These are phyloP conservation scores for Microcebus ravelobensis DNA, from an alignment of 2,113 vertebrate species.

Conservation along the genomic window DNA sequence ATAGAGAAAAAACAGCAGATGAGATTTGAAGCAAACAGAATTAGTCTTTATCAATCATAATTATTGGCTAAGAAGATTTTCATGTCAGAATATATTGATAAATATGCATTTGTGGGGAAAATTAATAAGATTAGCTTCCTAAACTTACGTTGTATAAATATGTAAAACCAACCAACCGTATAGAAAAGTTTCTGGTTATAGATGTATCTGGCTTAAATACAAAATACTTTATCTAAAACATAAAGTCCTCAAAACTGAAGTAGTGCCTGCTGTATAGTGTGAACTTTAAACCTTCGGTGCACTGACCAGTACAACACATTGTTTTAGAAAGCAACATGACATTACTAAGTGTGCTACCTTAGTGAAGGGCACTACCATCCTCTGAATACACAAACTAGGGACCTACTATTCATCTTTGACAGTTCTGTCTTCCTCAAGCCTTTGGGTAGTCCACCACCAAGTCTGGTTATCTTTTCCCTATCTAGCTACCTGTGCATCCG, in stretches of 20 bases:
- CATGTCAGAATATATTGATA: slow-evolving; percentile 60
- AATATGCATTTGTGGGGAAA: slow-evolving; percentile 57
- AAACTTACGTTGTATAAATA: slow-evolving; percentile 46
- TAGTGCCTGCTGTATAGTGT: not conserved
- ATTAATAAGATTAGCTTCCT: slow-evolving; percentile 72
- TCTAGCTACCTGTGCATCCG: not conserved
- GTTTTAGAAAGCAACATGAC: not conserved
- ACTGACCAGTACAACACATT: not conserved
- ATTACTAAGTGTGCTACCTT: not conserved
- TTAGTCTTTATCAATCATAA: slow-evolving; percentile 67
- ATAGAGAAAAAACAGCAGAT: slow-evolving; percentile 70
- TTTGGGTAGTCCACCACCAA: not conserved
- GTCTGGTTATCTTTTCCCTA: too few species aligned
- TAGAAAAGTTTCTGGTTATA: not conserved
- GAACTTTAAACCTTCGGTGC: not conserved
- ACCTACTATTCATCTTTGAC: not conserved
- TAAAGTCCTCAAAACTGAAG: not conserved
- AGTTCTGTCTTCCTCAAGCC: not conserved
- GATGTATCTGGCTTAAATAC: not conserved
- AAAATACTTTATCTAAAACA: not conserved
- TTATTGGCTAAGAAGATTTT: slow-evolving; percentile 75
- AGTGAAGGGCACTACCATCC: not conserved
- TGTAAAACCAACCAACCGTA: slow-evolving; percentile 28
- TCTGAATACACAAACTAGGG: not conserved
- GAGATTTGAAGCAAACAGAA: slow-evolving; percentile 42